Base-by-base conservation (phyloP, 1,140 invertebrate genomes). In the Drosophila biarmipes region DNA sequence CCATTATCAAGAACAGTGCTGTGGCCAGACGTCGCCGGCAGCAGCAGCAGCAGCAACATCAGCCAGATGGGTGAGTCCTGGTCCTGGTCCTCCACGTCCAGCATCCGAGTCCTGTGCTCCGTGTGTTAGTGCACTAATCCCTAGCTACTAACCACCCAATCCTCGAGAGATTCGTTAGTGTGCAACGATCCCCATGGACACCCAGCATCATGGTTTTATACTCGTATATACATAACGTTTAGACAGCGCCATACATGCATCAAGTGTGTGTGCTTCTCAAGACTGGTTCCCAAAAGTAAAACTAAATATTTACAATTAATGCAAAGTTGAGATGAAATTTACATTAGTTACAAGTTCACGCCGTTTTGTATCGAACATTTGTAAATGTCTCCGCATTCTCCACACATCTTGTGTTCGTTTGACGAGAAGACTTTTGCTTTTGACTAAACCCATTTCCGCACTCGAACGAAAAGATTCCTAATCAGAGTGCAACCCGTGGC, bases 1-100 rank as follows among this genome's bases (percentile, higher is more conserved):
- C 92, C 38, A 94, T 94, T 35, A 94, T 94, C 56, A 92, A 92
- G 54, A 94, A 93, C 64, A 93, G 94, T 62, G 92, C 92, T 6
- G 84, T 92, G 14, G 89, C 91, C 14, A 85, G 92, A 54, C 82
- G 93, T 43, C 89, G 93, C 53, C 91, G 84, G 0, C 82, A 87
- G 51, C 82, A 86, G 8, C 80, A 79, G 10, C 74, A 56, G 27
- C 56, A 72, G 34, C 72, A 80, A 42, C 63, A 68, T 34, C 68
- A 52, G 43, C 61, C 82, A 49, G 81, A 86, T 86, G 81, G 81
- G 81, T 86, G 81, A 86, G 81, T 86, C 82, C 55, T 64, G 51
- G 40, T 43, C 40, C 40, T 43, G 40, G 68, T 78, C 21, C 38
- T 78, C 21, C 54, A 55, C 37, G 45, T 56, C 42, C 63, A 63